Evolutionary conservation across 1,140 invertebrate species (phyloP).

Genomic region (Anoplolepis gracilipes): DNA sequence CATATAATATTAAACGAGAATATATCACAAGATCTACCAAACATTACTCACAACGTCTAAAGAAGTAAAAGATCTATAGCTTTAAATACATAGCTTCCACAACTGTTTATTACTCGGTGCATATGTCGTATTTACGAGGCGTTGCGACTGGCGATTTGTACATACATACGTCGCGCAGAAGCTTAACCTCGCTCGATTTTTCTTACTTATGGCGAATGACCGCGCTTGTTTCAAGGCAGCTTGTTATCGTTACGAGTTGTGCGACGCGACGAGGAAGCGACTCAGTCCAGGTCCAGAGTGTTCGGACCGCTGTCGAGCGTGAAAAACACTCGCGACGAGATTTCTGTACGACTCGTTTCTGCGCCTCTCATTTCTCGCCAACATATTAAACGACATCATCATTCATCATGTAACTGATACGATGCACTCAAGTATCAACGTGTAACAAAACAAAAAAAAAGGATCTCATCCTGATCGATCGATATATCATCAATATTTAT

Average conservation of each 20-base stretch:
- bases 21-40: background rate
- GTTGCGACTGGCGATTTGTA: slow-evolving; percentile 21
- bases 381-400: background rate
- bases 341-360: background rate
- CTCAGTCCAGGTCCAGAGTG: background rate
- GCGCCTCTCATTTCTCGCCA: background rate
- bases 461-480: background rate
- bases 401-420: slow-evolving; percentile 16
- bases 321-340: slow-evolving; percentile 37
- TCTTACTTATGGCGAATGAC: slow-evolving; percentile 57
- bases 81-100: background rate
- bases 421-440: background rate
- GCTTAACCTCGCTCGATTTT: slow-evolving; percentile 41
- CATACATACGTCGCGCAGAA: background rate
- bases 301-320: slow-evolving; percentile 23
- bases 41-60: background rate
- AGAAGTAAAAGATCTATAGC: background rate
- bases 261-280: slow-evolving; percentile 42
- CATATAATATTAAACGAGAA: background rate
- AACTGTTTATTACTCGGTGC: background rate
- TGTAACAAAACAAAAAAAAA: background rate
- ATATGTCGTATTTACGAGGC: slow-evolving; percentile 27
- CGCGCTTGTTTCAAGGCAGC: slow-evolving; percentile 48
- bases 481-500: background rate
- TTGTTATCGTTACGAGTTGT: slow-evolving; percentile 53